Conservation (phyloP, 2,113 vertebrate genomes). For the Smithornis capensis region DNA sequence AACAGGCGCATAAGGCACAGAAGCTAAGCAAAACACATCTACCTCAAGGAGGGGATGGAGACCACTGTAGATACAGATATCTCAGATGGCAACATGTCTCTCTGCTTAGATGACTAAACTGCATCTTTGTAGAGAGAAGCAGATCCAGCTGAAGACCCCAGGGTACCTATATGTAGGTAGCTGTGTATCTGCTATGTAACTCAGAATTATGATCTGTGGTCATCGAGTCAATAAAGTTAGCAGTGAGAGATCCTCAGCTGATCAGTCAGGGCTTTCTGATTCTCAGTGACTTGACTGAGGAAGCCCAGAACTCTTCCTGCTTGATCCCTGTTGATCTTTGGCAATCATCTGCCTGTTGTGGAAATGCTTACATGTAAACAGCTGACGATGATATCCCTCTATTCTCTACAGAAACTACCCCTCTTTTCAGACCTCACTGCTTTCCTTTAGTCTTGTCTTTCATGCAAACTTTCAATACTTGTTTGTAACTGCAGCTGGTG, state of each 20-base stretch:
- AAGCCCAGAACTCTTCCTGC: background rate
- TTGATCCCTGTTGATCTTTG: background rate
- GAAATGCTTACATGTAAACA: background rate
- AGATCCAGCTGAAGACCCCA: background rate
- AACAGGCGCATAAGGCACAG: background rate
- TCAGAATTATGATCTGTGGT: background rate
- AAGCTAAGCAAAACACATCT: background rate
- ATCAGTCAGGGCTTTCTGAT: background rate
- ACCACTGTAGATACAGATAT: background rate
- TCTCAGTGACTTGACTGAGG: background rate
- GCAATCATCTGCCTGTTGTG: background rate
- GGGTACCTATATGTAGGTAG: accelerated
- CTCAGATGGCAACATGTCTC: background rate
- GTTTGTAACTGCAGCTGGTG: background rate
- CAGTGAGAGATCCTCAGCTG: background rate
- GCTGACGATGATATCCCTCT: background rate
- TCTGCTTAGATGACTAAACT: background rate
- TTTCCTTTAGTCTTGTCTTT: background rate
- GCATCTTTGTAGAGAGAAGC: background rate
- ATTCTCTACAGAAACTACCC: background rate
- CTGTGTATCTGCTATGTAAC: background rate
- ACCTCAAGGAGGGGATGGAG: background rate
- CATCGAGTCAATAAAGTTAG: background rate
- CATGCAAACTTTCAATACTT: background rate
- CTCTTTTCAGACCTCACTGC: background rate